Conservation (phyloP, 2,888 invertebrate genomes). For the Pristionchus mayeri region DNA sequence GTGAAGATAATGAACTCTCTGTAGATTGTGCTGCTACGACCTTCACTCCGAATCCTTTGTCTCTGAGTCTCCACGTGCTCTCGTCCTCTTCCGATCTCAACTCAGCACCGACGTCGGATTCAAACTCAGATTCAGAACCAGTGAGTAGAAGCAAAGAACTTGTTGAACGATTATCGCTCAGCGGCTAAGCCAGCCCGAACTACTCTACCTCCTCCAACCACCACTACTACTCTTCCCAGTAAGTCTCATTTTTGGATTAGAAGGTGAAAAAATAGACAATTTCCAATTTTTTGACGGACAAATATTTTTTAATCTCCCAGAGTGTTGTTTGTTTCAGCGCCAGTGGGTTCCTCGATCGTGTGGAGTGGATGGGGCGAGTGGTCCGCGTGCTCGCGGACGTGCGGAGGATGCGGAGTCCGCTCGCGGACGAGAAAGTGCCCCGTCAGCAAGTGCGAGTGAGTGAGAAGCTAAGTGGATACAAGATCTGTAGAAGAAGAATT, state of each 20-base stretch:
- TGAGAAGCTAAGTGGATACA: no score
- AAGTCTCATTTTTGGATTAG: neutral
- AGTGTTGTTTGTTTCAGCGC: no score
- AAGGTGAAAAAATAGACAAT: neutral
- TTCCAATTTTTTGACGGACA: no score
- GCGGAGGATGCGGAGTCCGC: conserved; percentile 74
- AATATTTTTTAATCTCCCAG: no score
- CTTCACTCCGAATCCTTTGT: conserved; percentile 89
- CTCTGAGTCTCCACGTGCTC: conserved; percentile 94
- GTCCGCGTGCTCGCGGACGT: conserved; percentile 70
- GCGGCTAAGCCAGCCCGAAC: conserved; percentile 59
- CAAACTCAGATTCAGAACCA: conserved; percentile 60
- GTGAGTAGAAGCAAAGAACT: conserved; percentile 52
- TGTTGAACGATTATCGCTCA: neutral
- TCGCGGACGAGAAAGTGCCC: conserved; percentile 66
- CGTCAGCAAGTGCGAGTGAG: conserved; percentile 71
- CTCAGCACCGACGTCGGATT: conserved; percentile 70
- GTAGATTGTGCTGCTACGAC: conserved; percentile 73
- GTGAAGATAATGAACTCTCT: neutral
- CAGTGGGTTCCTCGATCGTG: neutral
- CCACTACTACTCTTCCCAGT: conserved; percentile 52
- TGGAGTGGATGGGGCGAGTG: conserved; percentile 74
- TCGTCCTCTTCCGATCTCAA: conserved; percentile 81
- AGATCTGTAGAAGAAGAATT: no score
- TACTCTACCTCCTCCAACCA: conserved; percentile 58